Conservation (phyloP, 2,113 vertebrate species). For the Polypterus senegalus region DNA sequence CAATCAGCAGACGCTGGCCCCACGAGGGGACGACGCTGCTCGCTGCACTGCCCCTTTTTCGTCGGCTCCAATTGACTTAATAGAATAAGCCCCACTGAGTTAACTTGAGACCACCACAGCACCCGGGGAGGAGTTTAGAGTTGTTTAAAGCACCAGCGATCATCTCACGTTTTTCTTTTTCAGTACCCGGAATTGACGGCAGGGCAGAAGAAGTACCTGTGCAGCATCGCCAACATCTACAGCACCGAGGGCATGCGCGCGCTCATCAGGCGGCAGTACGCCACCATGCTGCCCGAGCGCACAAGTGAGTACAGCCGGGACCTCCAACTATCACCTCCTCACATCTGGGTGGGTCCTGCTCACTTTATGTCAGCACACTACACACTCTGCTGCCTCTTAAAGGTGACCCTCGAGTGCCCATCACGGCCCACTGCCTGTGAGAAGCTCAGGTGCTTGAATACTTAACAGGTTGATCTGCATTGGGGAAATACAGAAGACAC, state of each 20-base stretch:
- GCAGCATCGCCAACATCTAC: constrained; percentile 46
- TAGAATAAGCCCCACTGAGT: neutral
- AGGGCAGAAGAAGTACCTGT: constrained; percentile 42
- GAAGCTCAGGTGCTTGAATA: too few species aligned
- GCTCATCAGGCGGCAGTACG: constrained; percentile 48
- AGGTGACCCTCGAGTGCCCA: too few species aligned
- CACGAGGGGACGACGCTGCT: neutral
- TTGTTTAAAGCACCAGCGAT: neutral
- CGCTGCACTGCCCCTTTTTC: neutral
- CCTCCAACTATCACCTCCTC: too few species aligned
- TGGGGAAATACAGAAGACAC: too few species aligned
- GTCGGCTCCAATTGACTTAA: neutral
- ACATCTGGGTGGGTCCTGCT: too few species aligned
- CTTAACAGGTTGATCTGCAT: too few species aligned
- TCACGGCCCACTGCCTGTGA: too few species aligned
- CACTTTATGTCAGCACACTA: too few species aligned
- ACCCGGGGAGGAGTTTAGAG: neutral
- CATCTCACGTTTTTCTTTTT: constrained; percentile 12
- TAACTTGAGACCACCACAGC: neutral
- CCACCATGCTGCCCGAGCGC: constrained; percentile 31
- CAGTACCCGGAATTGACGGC: constrained; percentile 42
- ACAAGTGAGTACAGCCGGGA: neutral
- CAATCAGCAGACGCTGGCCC: too few species aligned
- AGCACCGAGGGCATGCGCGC: constrained; percentile 40
- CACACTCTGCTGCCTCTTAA: too few species aligned